Conservation (phyloP, 2,888 invertebrate species). For the Nemapogon koenigi region DNA sequence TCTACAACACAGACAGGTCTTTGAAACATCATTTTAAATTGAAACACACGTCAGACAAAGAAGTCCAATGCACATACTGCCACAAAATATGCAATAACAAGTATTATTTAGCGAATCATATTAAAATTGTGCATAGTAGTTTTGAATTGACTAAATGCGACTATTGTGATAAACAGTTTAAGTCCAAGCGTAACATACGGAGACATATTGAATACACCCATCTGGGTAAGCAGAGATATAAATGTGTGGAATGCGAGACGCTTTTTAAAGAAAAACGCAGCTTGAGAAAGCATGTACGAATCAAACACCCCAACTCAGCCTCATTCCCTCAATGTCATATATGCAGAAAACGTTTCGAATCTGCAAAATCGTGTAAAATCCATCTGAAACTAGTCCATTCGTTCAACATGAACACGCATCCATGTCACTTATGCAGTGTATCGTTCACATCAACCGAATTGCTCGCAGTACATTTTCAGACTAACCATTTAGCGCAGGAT, state of each 20-base stretch:
- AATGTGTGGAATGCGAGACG: slow-evolving; percentile 45
- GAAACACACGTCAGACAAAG: slow-evolving; percentile 38
- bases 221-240: slow-evolving; percentile 41
- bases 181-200: slow-evolving; percentile 42
- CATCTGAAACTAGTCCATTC: slow-evolving; percentile 44
- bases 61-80: slow-evolving; percentile 33
- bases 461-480: slow-evolving; percentile 32
- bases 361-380: slow-evolving; percentile 47
- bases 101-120: slow-evolving; percentile 42
- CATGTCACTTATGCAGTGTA: slow-evolving; percentile 40
- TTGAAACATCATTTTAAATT: slow-evolving; percentile 43
- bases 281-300: slow-evolving; percentile 40
- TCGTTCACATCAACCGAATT: slow-evolving; percentile 38
- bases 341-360: slow-evolving; percentile 44
- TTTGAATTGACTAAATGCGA: slow-evolving; percentile 39
- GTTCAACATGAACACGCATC: slow-evolving; percentile 41
- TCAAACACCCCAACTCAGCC: slow-evolving; percentile 38
- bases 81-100: slow-evolving; percentile 42
- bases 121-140: slow-evolving; percentile 39
- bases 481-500: slow-evolving; percentile 39
- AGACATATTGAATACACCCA: slow-evolving; percentile 46
- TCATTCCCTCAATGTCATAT: slow-evolving; percentile 46
- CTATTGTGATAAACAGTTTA: slow-evolving; percentile 44
- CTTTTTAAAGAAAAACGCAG: slow-evolving; percentile 48
- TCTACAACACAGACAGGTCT: slow-evolving; percentile 42